Base-by-base conservation (phyloP, 1,140 invertebrate species). In the Aethina tumida region DNA sequence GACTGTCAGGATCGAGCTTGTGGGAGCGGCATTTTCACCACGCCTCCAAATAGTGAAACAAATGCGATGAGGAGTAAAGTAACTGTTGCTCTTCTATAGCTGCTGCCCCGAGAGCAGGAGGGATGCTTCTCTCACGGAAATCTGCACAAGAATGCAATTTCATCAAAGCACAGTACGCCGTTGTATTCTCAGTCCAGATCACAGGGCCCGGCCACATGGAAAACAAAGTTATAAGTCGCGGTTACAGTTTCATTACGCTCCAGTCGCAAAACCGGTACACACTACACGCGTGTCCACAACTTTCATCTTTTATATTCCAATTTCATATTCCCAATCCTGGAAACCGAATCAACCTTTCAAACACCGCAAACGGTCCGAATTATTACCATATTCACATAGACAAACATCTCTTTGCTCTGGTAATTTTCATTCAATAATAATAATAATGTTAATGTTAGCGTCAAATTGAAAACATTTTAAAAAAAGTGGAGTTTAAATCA, bases 211-310 rank as follows among this genome's bases (percentile, higher is more conserved):
- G 49, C 57, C 59, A 57, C 52, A 59, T 48, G 57, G 59, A 61
- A 61, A 60, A 60, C 56, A 56, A 59, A 61, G 57, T 61, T 61
- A 61, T 61, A 57, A 59, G 54, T 60, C 56, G 56, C 45, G 56
- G 53, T 59, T 58, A 55, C 56, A 45, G 49, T 59, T 60, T 60
- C 56, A 60, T 58, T 59, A 49, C 43, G 32, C 43, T 42, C 26
- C 26, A 30, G 36, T 24, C 39, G 37, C 33, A 48, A 34, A n/a
- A n/a, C 35, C 41, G 46, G 46, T 39, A 48, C 45, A 41, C 45
- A 33, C 33, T 18, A 35, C 15, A 7, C 15, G 22, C 21, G 12
- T 17, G 27, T 25, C 22, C 28, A 21, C 32, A 18, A 34, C 14
- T n/a, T n/a, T n/a, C n/a, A n/a, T n/a, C n/a, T n/a, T n/a, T n/a